Percentiles rank a stretch among this genome's conserved stretches.
These are phyloP conservation scores for Pangasianodon gigas DNA, from an alignment of 2,113 vertebrate species.

Conservation along the genomic window DNA sequence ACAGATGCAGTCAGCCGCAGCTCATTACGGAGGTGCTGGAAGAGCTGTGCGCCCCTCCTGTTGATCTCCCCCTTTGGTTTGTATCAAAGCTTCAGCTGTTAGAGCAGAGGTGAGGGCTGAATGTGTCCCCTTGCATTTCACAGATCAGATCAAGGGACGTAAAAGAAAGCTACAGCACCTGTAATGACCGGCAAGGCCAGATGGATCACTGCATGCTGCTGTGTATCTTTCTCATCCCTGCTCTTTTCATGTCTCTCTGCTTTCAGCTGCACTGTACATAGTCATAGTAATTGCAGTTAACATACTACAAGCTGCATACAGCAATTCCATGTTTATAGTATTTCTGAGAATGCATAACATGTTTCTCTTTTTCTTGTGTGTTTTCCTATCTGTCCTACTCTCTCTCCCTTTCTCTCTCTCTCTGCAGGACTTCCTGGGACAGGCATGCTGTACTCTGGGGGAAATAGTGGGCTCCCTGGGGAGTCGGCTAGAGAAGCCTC, in stretches of 20 bases:
- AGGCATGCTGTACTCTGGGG: constrained; percentile 90
- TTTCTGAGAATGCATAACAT: not conserved
- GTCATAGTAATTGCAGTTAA: not conserved
- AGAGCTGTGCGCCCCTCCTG: not conserved
- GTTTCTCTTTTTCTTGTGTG: constrained; percentile 2
- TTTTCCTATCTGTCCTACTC: constrained; percentile 32
- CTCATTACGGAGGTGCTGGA: not conserved
- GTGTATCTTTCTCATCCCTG: not conserved
- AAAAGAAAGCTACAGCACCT: not conserved
- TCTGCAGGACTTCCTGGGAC: constrained; percentile 94
- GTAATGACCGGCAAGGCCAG: not conserved
- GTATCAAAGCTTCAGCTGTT: constrained; percentile 22
- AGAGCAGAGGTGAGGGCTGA: constrained; percentile 12
- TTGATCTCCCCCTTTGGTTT: not conserved
- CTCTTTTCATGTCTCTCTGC: not conserved
- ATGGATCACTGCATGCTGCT: not conserved
- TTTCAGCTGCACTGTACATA: not conserved
- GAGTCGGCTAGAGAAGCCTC: constrained; percentile 87
- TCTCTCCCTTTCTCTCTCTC: constrained; percentile 38
- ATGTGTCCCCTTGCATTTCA: not conserved
- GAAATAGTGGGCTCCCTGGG: constrained; percentile 95
- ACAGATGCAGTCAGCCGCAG: not conserved
- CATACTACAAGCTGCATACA: not conserved
- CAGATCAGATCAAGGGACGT: constrained; percentile 23
- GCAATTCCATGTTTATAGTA: not conserved